Base-by-base conservation (phyloP, 2,113 vertebrate genomes). In the Nibea coibor region DNA sequence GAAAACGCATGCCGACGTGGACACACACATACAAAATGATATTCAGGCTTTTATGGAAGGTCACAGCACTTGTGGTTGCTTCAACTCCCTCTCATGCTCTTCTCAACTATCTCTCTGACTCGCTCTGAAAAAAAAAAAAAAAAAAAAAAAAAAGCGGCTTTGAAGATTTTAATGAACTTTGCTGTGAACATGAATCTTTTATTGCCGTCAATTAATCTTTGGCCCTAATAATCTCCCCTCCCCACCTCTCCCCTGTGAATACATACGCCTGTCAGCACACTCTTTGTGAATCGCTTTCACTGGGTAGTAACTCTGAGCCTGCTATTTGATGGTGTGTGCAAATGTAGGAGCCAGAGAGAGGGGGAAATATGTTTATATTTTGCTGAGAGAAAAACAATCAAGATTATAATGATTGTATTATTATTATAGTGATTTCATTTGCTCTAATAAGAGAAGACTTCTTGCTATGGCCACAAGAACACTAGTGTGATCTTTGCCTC, bases 111-210 rank as follows among this genome's bases (percentile, higher is more conserved):
- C 72, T 80, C 63, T 53, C 69, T n/a, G 65, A 78, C 72, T 64
- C 16, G 12, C 54, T 65, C 47, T 45, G 19, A 77, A 59, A 75
- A 80, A 83, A 83, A 84, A 76, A 48, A 58, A n/a, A n/a, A n/a
- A n/a, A n/a, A n/a, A n/a, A 77, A 59, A 75, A 80, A 75, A 80
- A 83, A 83, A 84, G 79, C 48, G 5, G 7, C 76, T 91, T 89
- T 93, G 80, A 91, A 93, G 77, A 79, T 89, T 94, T 93, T 94
- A 93, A 94, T 93, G 81, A 93, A 92, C 87, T 90, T 78, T 81
- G 83, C 82, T 57, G 63, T 69, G 80, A 90, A 93, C 88, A 91
- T 93, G 87, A 91, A 93, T 91, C 69, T 94, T 94, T 94, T 83
- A 93, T 92, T 88, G 86, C 80, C 22, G 11, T 82, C 86, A 90